Conservation (phyloP, 2,797 vertebrate genomes). For the Arctocebus calabarensis region DNA sequence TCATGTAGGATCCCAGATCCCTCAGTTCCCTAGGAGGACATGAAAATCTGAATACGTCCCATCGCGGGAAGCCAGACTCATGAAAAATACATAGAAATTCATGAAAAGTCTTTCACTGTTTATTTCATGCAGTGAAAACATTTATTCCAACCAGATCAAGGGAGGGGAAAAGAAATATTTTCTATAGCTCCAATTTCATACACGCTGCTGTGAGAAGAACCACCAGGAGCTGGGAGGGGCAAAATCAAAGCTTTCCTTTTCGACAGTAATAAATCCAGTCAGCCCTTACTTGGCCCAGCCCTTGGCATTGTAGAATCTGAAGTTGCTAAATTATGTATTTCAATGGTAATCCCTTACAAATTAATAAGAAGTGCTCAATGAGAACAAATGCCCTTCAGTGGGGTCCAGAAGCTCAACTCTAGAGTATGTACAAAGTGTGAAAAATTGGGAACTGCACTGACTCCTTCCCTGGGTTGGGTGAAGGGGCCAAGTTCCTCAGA, state of each 20-base stretch:
- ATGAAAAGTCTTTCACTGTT: slow-evolving; percentile 44
- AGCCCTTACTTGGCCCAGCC: slow-evolving; percentile 46
- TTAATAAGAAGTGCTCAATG: slow-evolving; percentile 76
- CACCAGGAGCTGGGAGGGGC: slow-evolving; percentile 51
- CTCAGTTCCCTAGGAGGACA: neutral
- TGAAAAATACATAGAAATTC: slow-evolving; percentile 61
- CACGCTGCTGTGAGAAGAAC: slow-evolving; percentile 62
- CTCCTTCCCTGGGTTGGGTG: slow-evolving; percentile 31
- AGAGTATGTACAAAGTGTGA: slow-evolving; percentile 71
- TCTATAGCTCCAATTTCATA: slow-evolving; percentile 68
- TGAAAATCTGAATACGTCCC: slow-evolving; percentile 37
- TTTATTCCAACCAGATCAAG: slow-evolving; percentile 66
- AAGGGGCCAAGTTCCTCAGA: slow-evolving; percentile 47
- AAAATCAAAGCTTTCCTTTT: slow-evolving; percentile 77
- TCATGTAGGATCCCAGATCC: neutral
- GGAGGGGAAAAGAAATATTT: neutral
- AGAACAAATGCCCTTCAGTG: slow-evolving; percentile 70
- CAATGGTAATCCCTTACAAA: slow-evolving; percentile 71
- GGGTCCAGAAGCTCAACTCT: slow-evolving; percentile 74
- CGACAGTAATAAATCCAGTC: slow-evolving; percentile 73
- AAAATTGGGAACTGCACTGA: slow-evolving; percentile 62
- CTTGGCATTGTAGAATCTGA: slow-evolving; percentile 71
- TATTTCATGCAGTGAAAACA: slow-evolving; percentile 67
- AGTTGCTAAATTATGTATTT: slow-evolving; percentile 74
- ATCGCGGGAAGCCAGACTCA: slow-evolving; percentile 1